Conservation (phyloP, 2,888 invertebrate genomes). For the Parascotia fuliginaria region DNA sequence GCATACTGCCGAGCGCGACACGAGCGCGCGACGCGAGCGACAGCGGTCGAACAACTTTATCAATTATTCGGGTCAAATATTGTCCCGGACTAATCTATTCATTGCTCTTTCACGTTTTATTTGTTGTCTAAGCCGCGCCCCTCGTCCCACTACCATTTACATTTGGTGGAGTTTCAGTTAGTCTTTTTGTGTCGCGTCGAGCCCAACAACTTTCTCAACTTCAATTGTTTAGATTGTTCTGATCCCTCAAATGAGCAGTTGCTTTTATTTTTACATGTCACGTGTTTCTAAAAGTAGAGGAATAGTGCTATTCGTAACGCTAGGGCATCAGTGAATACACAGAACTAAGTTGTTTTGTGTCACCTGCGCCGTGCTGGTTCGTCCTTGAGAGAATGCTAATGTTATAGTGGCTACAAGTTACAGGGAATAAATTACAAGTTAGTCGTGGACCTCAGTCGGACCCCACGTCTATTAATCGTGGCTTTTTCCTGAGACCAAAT, state of each 20-base stretch:
- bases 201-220: slow-evolving; percentile 39
- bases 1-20: no score
- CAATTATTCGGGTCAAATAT: slow-evolving; percentile 61
- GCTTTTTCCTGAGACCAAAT: no score
- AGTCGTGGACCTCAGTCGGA: no score
- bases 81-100: slow-evolving; percentile 59
- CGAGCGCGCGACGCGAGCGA: neutral
- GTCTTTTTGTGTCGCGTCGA: slow-evolving; percentile 40
- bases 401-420: no score
- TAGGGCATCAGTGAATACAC: no score
- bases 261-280: slow-evolving; percentile 19
- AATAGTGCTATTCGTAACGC: no score
- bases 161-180: slow-evolving; percentile 52
- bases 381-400: no score
- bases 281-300: no score
- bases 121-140: slow-evolving; percentile 51
- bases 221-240: slow-evolving; percentile 42
- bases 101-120: slow-evolving; percentile 54
- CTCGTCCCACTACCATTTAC: slow-evolving; percentile 44
- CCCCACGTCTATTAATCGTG: no score
- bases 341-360: no score
- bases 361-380: no score
- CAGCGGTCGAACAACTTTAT: slow-evolving; percentile 48
- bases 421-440: no score
- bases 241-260: slow-evolving; percentile 36